Evolutionary conservation across 2,797 vertebrate species (phyloP).

Genomic region (Iguana delicatissima): DNA sequence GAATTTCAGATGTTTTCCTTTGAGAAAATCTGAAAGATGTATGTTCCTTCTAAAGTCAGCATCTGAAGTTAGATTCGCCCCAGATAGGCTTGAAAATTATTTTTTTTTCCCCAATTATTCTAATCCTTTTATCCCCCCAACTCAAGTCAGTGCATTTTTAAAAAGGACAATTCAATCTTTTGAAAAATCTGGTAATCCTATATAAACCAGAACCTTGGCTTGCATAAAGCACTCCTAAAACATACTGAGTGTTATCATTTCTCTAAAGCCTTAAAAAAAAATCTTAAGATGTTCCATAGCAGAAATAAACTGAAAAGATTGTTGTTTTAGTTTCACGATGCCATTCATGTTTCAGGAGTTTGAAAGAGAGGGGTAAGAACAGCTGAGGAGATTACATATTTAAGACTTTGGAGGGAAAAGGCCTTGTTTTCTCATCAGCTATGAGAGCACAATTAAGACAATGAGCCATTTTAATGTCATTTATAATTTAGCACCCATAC

Average conservation of each 20-base stretch:
- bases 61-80: slow-evolving; percentile 18
- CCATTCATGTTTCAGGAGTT: not conserved
- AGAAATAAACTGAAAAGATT: not conserved
- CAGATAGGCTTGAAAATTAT: slow-evolving; percentile 34
- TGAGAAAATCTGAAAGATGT: not conserved
- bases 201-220: slow-evolving; percentile 14
- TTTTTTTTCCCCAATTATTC: slow-evolving; percentile 35
- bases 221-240: not conserved
- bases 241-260: not conserved
- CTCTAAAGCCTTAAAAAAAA: not conserved
- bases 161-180: slow-evolving; percentile 19
- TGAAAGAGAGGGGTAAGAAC: not conserved
- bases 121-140: slow-evolving; percentile 35
- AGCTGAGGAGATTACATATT: not conserved
- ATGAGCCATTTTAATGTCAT: slow-evolving; percentile 29
- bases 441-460: slow-evolving; percentile 26
- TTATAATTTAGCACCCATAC: slow-evolving; percentile 4
- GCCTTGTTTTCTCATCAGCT: not conserved
- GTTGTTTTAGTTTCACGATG: slow-evolving; percentile 25
- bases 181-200: slow-evolving; percentile 14
- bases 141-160: slow-evolving; percentile 31
- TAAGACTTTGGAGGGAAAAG: slow-evolving; percentile 36
- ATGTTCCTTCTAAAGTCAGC: not conserved
- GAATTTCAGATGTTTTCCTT: not conserved
- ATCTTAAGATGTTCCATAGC: not conserved